Evolutionary conservation across 2,888 invertebrate genomes (phyloP), one percentile per base, ranked within the genome.

Genomic region (Xanthostigma xanthostigma): DNA sequence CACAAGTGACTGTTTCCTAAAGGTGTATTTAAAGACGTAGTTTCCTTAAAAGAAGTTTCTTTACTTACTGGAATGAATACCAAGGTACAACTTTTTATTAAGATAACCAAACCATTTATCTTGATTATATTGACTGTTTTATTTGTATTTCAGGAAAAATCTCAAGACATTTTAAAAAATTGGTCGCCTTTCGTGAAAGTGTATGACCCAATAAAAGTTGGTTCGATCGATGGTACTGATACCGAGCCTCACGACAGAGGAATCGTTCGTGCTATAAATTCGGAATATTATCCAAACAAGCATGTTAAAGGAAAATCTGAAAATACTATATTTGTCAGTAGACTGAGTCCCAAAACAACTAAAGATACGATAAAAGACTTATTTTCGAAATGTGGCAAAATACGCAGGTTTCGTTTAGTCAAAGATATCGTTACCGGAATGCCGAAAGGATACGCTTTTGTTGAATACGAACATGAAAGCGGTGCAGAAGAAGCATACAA

Each of bases 191-290:
- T 70, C 56, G 72, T 76, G 6, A 76, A 74, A 58, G 62, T 64
- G 11, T 91, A 91, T 60, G 79, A 90, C 64, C 88, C 90, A 0
- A 69, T 91, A 46, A 81, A 81, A 69, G 80, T 84, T 50, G 91
- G 88, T 8, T 90, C 90, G 49, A 90, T 91, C 44, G 91, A 92
- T 68, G 84, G 89, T 58, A 90, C 88, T 1, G 90, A 91, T 60
- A 74, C 72, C 0, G 79, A 78, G 49, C 85, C 91, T 0, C 92
- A 92, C 57, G 92, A 92, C 60, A 76, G 74, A 53, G 91, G 76
- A 2, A 71, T 92, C 14, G 61, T 79, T 11, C 70, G 89, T 56
- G 91, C 91, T 1, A 61, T 84, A 40, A 66, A 73, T 56, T 73
- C 84, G 0, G 73, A 75, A 50, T 86, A 85, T 57, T 65, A 66